Evolutionary conservation across 2,113 vertebrate genomes (phyloP).

Genomic region (Pterocles orientalis): DNA sequence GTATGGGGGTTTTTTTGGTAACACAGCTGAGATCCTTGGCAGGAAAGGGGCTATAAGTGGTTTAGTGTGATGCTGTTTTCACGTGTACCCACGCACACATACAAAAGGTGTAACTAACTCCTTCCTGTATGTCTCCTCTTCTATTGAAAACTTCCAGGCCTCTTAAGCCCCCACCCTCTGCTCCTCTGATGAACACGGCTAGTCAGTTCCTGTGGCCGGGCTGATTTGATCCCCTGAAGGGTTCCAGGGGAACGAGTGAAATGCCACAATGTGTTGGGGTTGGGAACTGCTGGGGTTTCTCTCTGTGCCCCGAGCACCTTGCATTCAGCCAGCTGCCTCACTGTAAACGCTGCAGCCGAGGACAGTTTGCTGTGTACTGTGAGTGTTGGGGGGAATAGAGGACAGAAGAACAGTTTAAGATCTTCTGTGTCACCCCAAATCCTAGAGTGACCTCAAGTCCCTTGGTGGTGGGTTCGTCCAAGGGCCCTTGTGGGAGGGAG

Average conservation of each 20-base stretch:
- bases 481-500: not conserved
- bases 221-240: not conserved
- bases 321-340: not conserved
- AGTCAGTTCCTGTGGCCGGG: not conserved
- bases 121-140: not conserved
- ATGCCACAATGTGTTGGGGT: accelerated
- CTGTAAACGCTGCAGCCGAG: not conserved
- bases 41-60: not conserved
- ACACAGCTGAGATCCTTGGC: not conserved
- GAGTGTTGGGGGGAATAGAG: not conserved
- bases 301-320: not conserved
- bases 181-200: not conserved
- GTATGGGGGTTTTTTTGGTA: not conserved
- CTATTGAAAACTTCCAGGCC: not conserved
- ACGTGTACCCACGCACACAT: accelerated
- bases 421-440: not conserved
- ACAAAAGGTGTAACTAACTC: not conserved
- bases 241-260: not conserved
- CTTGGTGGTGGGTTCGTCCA: not conserved
- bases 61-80: not conserved
- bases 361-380: accelerated
- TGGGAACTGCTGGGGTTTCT: not conserved
- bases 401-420: not conserved
- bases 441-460: not conserved
- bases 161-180: not conserved